Base-by-base conservation (phyloP, 2,888 invertebrate species). In the Lycia hirtaria region DNA sequence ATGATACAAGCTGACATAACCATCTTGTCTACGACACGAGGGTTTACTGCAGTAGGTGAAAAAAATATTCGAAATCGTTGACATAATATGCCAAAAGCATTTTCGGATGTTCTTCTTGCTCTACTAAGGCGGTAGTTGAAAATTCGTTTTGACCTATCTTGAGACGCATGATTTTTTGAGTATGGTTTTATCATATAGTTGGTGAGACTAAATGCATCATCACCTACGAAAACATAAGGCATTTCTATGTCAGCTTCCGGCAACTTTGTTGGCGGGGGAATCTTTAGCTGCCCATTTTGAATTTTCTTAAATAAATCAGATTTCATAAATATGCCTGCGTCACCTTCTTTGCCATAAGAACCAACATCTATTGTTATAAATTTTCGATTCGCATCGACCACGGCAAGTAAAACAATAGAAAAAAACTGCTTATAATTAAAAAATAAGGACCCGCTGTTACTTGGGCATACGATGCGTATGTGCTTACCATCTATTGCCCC, bases 231-330 rank as follows among this genome's bases (percentile, higher is more conserved):
- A 35, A 48, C 48, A 22, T 48, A 48, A 35, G 51, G 38, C 51
- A 56, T 33, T 44, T 52, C 51, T 52, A 52, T 50, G 50, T 50
- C 50, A 50, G 50, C 50, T 52, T 52, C 52, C 52, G 52, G 52
- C 53, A 38, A 45, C 38, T 53, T 45, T 53, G 44, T 53, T 53
- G 52, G 44, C 44, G 37, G 24, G 22, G 33, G 32, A 43, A 43
- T 33, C 41, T 51, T 35, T 43, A 51, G 35, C 20, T 38, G 20
- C 43, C 51, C 43, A 51, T 43, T 41, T 51, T 41, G 50, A 51
- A 50, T 41, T 51, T 51, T 51, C 41, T 51, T 33, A 43, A 44
- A 52, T 44, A 44, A 52, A 44, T 44, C 28, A 37, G 37, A 44
- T 37, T 37, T 33, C 33, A 15, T 33, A 33, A 43, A 41, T 24